A percentile compares a stretch with the other conserved stretches of the same genome.
These are phyloP conservation scores for Bujurquina vittata DNA, from an alignment of 2,113 vertebrate species.

Conservation along the genomic window DNA sequence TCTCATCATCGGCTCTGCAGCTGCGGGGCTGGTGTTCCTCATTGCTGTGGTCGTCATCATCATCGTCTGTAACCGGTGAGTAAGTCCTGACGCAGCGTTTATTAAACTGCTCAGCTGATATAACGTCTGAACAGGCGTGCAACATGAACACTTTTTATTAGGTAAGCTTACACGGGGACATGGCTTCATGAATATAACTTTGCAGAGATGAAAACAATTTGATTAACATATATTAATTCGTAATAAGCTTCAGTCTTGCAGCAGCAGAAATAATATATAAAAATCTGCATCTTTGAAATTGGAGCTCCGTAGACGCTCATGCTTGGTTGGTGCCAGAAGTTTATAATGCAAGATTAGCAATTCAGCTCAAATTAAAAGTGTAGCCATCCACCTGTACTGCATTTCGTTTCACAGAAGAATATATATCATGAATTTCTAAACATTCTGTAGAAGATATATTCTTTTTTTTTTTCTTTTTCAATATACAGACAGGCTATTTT, in stretches of 20 bases:
- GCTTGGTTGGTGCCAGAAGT: background rate
- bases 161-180: background rate
- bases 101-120: background rate
- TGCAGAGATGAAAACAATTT: background rate
- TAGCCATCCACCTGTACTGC: background rate
- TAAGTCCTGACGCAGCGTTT: conserved; percentile 47
- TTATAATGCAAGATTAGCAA: conserved; percentile 26
- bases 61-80: conserved; percentile 96
- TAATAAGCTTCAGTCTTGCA: conserved; percentile 35
- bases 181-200: conserved; percentile 30
- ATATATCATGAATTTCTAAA: background rate
- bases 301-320: background rate
- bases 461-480: background rate
- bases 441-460: background rate
- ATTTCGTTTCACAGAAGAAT: conserved; percentile 17
- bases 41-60: conserved; percentile 93
- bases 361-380: conserved; percentile 21
- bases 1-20: conserved; percentile 94
- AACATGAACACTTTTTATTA: background rate
- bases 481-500: background rate
- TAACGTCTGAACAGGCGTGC: conserved; percentile 5
- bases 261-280: conserved; percentile 17
- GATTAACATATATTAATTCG: conserved; percentile 22
- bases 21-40: conserved; percentile 93
- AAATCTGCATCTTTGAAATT: conserved; percentile 11